Evolutionary conservation across 1,140 invertebrate genomes (phyloP).

Genomic region (Hirudo medicinalis): DNA sequence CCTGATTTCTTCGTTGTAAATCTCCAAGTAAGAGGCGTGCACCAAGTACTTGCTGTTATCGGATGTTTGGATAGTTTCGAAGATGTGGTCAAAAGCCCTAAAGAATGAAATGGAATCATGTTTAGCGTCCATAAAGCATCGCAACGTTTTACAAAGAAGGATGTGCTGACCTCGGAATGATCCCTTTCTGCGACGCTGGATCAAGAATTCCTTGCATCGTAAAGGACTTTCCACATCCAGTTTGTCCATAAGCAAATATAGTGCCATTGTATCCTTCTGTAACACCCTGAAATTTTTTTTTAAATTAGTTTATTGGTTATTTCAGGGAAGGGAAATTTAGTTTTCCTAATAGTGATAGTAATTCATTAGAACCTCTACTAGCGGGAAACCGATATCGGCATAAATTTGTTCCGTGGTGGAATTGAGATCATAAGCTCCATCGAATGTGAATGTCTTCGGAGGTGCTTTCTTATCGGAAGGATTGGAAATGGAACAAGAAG

Average conservation of each 20-base stretch:
- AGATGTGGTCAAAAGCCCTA: slow-evolving; percentile 71
- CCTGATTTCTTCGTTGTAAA: slow-evolving; percentile 76
- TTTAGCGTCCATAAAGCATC: background rate
- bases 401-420: slow-evolving; percentile 55
- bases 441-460: slow-evolving; percentile 62
- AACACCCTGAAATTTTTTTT: slow-evolving; percentile 46
- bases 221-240: slow-evolving; percentile 47
- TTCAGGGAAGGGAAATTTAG: too few species aligned
- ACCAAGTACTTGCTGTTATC: slow-evolving; percentile 69
- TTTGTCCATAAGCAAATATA: slow-evolving; percentile 50
- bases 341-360: background rate
- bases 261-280: slow-evolving; percentile 49
- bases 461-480: slow-evolving; percentile 48
- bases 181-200: slow-evolving; percentile 52
- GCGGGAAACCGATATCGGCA: slow-evolving; percentile 53
- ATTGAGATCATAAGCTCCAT: slow-evolving; percentile 51
- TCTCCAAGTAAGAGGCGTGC: slow-evolving; percentile 79
- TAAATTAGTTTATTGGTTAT: too few species aligned
- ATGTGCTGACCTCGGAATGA: slow-evolving; percentile 55
- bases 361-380: slow-evolving; percentile 50
- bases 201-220: slow-evolving; percentile 49
- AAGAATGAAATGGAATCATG: slow-evolving; percentile 21
- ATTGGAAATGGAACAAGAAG: slow-evolving; percentile 49
- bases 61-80: slow-evolving; percentile 71
- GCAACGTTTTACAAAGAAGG: background rate